Base-by-base conservation (phyloP, 2,113 vertebrate genomes). In the Charina bottae region DNA sequence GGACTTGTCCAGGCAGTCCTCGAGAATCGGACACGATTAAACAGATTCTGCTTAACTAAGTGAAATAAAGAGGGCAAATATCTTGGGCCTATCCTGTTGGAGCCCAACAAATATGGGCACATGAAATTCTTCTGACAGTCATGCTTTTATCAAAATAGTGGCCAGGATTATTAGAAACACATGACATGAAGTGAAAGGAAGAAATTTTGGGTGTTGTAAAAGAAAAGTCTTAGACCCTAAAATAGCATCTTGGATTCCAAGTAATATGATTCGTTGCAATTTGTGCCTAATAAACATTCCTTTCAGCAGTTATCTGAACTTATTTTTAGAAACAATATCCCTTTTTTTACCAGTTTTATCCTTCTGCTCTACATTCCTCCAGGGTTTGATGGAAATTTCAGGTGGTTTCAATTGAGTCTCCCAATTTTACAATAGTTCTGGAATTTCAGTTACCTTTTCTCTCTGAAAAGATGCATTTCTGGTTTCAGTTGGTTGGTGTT, bases 391-490 rank as follows among this genome's bases (percentile, higher is more conserved):
- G 0, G 1, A 53, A 46, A 88, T 55, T 0, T 87, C 86, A 62
- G 6, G n/a, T 28, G 7, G 13, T 21, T 54, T 33, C 33, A 92
- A 0, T 84, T 0, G 6, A 0, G 0, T 7, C 62, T 89, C 28
- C 56, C 13, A 19, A 28, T 17, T 0, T 62, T 78, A 90, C 23
- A 0, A 0, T 59, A 72, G 84, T 4, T 42, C 5, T 0, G 6
- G 10, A 33, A 68, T 68, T 85, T 24, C 23, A 4, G 7, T 33
- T 92, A 85, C 54, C 7, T 68, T 78, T 91, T 54, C 12, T 42
- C 46, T 37, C 56, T 6, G 28, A 0, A 10, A 2, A 64, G 90
- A 23, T 21, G 28, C 0, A 0, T n/a, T 53, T 53, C 55, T 23
- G 13, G 0, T 91, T 88, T 64, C 21, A 19, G 4, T 64, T 5